Base-by-base conservation (phyloP, 2,888 invertebrate genomes). In the Colostygia pectinataria region DNA sequence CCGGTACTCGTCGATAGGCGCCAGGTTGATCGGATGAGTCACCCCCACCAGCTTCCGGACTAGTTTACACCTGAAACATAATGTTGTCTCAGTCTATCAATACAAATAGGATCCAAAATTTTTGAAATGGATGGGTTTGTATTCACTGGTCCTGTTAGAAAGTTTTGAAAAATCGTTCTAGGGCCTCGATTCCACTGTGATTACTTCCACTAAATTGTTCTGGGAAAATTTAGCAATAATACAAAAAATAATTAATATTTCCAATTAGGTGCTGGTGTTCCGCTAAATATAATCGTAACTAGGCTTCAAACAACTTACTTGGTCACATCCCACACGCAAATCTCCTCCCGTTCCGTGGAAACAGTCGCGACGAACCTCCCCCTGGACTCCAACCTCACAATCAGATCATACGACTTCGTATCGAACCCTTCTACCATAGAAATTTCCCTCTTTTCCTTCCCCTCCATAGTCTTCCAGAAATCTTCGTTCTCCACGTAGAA, bases 281-380 rank as follows among this genome's bases (percentile, higher is more conserved):
- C n/a, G n/a, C n/a, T n/a, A n/a, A n/a, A n/a, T n/a, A n/a, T n/a
- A n/a, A n/a, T n/a, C n/a, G n/a, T n/a, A n/a, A n/a, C n/a, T n/a
- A n/a, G n/a, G n/a, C n/a, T n/a, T n/a, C n/a, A n/a, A n/a, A 5
- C 1, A 13, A 70, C 83, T 80, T 52, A 88, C 89, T 74, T 80
- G 1, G 76, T 66, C 9, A 95, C 92, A 86, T 96, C 94, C 96
- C 96, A 96, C 5, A 97, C 95, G 63, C 93, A 93, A 28, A 97
- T 93, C 78, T 96, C 95, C 63, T 95, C 95, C 6, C 93, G 81
- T 42, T 93, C 92, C 0, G 95, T 95, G 2, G 94, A 94, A 14
- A 96, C 91, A 0, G 95, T 95, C 7, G 95, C 94, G 20, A 96
- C 93, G 75, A 93, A 95, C 70, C 93, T 92, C 32, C 94, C 93